These are phyloP conservation scores for Lagopus leucura DNA, from an alignment of 2,113 vertebrate species.

Conservation along the genomic window DNA sequence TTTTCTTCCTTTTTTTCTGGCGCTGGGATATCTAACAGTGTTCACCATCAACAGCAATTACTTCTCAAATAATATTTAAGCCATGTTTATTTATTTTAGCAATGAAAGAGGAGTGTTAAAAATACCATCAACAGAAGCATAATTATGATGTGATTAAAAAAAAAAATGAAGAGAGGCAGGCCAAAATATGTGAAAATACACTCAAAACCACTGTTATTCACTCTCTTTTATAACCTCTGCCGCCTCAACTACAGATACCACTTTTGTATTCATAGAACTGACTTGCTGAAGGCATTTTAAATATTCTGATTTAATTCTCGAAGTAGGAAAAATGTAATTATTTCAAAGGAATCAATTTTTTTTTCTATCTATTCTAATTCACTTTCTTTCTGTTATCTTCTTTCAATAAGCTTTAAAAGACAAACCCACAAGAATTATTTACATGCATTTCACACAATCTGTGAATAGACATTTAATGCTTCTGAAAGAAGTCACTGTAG, in stretches of 20 bases:
- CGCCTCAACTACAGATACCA: background rate
- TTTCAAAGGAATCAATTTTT: background rate
- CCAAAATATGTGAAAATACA: background rate
- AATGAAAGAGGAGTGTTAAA: background rate
- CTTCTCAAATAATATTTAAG: background rate
- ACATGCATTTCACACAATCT: background rate
- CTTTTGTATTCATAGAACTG: background rate
- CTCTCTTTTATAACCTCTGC: background rate
- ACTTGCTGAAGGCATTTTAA: background rate
- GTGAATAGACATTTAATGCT: slow-evolving; percentile 25
- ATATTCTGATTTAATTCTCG: background rate
- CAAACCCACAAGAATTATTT: slow-evolving; percentile 40
- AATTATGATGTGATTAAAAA: accelerated
- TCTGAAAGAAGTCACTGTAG: slow-evolving; percentile 38
- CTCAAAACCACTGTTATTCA: background rate
- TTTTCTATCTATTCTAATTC: slow-evolving; percentile 30
- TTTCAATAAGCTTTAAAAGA: slow-evolving; percentile 22
- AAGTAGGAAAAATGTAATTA: background rate
- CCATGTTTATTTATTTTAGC: background rate
- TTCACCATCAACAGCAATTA: background rate
- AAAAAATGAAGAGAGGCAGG: background rate
- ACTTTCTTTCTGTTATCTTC: slow-evolving; percentile 8
- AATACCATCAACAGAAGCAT: background rate
- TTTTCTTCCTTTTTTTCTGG: background rate
- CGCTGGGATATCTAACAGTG: background rate